Percentiles rank a stretch among this genome's conserved stretches.
phyloP scores from a whole-genome alignment of 1,140 invertebrate species.

The Pinna nobilis region DNA sequence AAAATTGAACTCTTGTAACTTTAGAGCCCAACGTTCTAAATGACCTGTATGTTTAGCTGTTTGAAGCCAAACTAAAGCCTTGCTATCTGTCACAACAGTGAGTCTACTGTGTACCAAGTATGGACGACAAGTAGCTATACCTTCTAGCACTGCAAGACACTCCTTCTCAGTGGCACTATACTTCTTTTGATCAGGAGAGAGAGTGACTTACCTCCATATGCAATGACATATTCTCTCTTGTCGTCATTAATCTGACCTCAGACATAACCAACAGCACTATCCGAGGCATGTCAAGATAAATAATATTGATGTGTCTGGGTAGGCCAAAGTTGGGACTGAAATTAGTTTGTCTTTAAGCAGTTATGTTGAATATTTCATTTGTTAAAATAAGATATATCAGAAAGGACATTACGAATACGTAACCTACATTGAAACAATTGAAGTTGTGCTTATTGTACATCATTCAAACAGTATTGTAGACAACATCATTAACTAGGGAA shows the following conservation, averaged over 20 bases:
- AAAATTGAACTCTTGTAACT: neutral
- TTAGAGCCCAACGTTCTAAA: conserved; percentile 1
- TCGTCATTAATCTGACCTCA: conserved; percentile 63
- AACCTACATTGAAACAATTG: no score
- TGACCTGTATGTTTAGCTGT: neutral
- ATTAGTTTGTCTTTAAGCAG: conserved; percentile 49
- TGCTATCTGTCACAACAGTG: conserved; percentile 76
- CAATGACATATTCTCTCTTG: conserved; percentile 68
- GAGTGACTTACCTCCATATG: conserved; percentile 73
- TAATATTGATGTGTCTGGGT: conserved; percentile 38
- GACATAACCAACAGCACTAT: conserved; percentile 46
- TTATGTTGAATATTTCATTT: no score
- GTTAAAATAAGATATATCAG: no score
- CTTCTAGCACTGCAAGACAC: conserved; percentile 76
- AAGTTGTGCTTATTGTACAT: no score
- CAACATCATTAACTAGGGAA: no score
- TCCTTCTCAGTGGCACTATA: conserved; percentile 76
- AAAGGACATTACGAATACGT: no score
- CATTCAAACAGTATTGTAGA: no score
- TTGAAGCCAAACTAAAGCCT: conserved; percentile 24
- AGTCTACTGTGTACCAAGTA: conserved; percentile 77
- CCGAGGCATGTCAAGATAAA: conserved; percentile 58
- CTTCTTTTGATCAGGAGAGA: conserved; percentile 73
- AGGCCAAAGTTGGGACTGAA: conserved; percentile 46
- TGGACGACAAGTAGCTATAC: conserved; percentile 74